phyloP scores from a whole-genome alignment of 2,888 invertebrate genomes.

The Philereme vetulata region DNA sequence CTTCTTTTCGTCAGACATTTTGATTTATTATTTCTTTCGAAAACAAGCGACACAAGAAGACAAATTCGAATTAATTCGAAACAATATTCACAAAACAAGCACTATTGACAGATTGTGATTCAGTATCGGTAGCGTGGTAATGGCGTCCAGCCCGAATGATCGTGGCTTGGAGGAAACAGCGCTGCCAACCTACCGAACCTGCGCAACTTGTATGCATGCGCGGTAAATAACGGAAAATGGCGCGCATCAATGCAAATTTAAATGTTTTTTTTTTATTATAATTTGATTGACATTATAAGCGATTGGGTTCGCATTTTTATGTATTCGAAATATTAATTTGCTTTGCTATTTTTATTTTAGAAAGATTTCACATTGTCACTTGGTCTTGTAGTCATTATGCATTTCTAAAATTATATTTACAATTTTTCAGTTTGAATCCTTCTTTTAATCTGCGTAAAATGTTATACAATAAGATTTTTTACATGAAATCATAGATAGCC shows the following conservation, averaged over 20 bases:
- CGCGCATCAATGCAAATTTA: constrained; percentile 65
- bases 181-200: constrained; percentile 61
- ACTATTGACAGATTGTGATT: constrained; percentile 71
- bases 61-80: constrained; percentile 50
- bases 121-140: constrained; percentile 81
- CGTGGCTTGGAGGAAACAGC: constrained; percentile 78
- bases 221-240: constrained; percentile 60
- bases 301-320: neutral
- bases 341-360: neutral
- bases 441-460: neutral
- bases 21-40: constrained; percentile 57
- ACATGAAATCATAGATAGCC: constrained; percentile 13
- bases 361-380: neutral
- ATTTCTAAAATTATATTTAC: no score
- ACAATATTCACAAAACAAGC: constrained; percentile 58
- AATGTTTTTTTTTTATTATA: neutral
- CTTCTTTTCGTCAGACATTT: constrained; percentile 87
- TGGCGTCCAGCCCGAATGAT: constrained; percentile 65
- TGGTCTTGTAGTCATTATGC: neutral
- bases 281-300: neutral
- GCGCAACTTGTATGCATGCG: constrained; percentile 57
- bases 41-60: constrained; percentile 60
- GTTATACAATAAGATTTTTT: neutral
- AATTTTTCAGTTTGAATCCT: no score
- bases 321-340: neutral